These are phyloP conservation scores for Vidua macroura DNA, from an alignment of 2,113 vertebrate species.

Conservation along the genomic window DNA sequence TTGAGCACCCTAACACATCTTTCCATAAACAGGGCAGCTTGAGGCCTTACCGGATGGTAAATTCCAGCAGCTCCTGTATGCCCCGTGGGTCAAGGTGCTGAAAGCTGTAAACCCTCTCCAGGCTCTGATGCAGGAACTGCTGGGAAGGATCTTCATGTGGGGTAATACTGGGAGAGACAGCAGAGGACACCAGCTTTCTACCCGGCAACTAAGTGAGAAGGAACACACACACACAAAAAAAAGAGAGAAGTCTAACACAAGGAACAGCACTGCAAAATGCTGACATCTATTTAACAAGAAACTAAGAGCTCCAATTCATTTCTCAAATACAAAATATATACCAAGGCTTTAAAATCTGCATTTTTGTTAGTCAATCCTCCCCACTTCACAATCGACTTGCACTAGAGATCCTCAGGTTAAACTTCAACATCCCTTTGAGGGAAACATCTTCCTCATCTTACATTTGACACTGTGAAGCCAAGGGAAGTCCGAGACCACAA, in stretches of 20 bases:
- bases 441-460: neutral
- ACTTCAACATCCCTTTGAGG: neutral
- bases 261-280: neutral
- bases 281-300: neutral
- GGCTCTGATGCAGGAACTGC: conserved; percentile 92
- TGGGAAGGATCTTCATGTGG: conserved; percentile 88
- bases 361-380: neutral
- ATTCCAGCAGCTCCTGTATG: conserved; percentile 89
- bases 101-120: conserved; percentile 86
- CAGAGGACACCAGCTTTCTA: conserved; percentile 81
- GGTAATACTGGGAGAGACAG: conserved; percentile 68
- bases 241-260: neutral
- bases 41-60: conserved; percentile 86
- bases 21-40: fast-evolving
- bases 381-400: neutral
- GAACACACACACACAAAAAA: neutral
- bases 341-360: neutral
- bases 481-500: neutral
- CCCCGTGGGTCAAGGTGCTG: conserved; percentile 90
- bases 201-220: conserved; percentile 81
- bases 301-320: neutral
- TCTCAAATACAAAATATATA: neutral
- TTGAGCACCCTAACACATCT: fast-evolving
- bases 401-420: neutral
- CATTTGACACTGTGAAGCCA: neutral